phyloP scores from a whole-genome alignment of 2,888 invertebrate species.

The Ligdia adustata region DNA sequence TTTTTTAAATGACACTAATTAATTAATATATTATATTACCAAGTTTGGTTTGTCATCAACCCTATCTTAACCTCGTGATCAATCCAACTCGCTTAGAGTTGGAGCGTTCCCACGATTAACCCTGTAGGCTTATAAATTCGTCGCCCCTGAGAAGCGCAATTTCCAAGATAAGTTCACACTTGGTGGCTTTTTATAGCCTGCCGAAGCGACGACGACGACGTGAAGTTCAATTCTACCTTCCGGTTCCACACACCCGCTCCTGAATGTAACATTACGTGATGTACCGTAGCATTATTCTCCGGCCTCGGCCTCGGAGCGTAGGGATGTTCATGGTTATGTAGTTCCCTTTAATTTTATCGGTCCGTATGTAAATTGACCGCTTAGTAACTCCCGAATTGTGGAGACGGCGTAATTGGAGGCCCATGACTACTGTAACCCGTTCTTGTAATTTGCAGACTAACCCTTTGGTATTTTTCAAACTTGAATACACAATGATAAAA shows the following conservation, averaged over 20 bases:
- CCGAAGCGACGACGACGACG: constrained; percentile 48
- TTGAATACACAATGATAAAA: constrained; percentile 11
- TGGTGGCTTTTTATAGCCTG: constrained; percentile 39
- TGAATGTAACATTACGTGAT: constrained; percentile 61
- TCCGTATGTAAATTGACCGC: constrained; percentile 34
- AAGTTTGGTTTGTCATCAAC: background rate
- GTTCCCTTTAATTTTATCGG: constrained; percentile 39
- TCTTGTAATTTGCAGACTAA: constrained; percentile 6
- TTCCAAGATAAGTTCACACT: constrained; percentile 44
- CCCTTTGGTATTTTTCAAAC: constrained; percentile 4
- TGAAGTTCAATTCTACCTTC: constrained; percentile 66
- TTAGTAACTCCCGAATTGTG: constrained; percentile 19
- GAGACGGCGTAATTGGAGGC: constrained; percentile 15
- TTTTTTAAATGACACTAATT: too few relatives aligned
- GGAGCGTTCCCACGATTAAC: constrained; percentile 11
- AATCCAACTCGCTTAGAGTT: constrained; percentile 7
- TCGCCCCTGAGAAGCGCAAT: constrained; percentile 41
- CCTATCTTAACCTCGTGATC: background rate
- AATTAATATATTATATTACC: too few relatives aligned
- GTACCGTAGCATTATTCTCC: constrained; percentile 50
- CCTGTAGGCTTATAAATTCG: constrained; percentile 42
- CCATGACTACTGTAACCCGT: constrained; percentile 6
- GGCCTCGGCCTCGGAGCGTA: too few relatives aligned
- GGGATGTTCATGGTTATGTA: constrained; percentile 38
- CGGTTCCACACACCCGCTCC: constrained; percentile 40